Base-by-base conservation (phyloP, 2,888 invertebrate genomes). In the Pecten maximus region DNA sequence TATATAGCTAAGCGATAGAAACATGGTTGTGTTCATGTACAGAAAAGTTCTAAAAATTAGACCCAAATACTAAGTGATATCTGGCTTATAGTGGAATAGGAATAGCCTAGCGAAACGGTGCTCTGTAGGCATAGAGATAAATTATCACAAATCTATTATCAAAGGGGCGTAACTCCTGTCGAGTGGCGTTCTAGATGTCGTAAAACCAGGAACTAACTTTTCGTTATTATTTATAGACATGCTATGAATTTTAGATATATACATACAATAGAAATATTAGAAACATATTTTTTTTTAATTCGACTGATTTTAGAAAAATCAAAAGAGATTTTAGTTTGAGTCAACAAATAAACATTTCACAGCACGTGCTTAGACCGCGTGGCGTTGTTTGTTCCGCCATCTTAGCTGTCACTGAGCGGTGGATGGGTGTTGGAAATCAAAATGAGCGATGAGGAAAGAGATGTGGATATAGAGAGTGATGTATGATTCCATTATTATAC, bases 381-480 rank as follows among this genome's bases (percentile, higher is more conserved):
- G 96, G 96, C 96, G 95, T 96, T 96, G 95, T 95, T 95, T 95
- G 88, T 93, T 92, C 92, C 93, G 94, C 94, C 94, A 94, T 94
- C 94, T 93, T 92, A 86, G 74, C 74, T 74, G 74, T 74, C 74
- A 74, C 28, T 74, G 74, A 35, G 74, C 50, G 40, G 89, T 91
- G 89, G 60, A 91, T 91, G 91, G 91, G 91, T 88, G 91, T 92
- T 91, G 86, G 89, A 88, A 88, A 88, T 86, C 92, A 94, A 90
- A 91, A 99, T 99, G 98, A 99, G 99, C 97, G 99, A 99, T 97
- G 99, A 99, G 97, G 99, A 99, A 97, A 98, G 98, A 96, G 99
- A 99, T 97, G 98, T 99, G 97, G 99, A 99, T 97, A 98, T 98
- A 96, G 98, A 99, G 97, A 99, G 99, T 97, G 99, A 99, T 97